Evolutionary conservation across 2,797 vertebrate species (phyloP).

Genomic region (Acestrorhynchus altus): DNA sequence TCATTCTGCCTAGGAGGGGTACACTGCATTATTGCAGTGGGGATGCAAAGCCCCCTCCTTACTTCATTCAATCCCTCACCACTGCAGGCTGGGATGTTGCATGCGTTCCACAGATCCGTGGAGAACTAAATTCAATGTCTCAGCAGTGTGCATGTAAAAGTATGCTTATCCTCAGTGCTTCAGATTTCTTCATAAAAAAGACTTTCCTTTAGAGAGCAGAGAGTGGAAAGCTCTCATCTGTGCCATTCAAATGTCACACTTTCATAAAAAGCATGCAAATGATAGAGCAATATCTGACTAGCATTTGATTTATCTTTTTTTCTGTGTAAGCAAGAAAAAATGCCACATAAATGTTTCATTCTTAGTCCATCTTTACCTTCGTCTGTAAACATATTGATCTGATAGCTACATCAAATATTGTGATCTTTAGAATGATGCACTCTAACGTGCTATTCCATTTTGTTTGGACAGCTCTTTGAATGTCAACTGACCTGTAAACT

Average conservation of each 20-base stretch:
- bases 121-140: slow-evolving; percentile 12
- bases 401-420: background rate
- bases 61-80: slow-evolving; percentile 20
- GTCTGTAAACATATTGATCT: background rate
- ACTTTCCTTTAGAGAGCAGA: background rate
- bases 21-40: slow-evolving; percentile 21
- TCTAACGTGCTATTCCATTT: background rate
- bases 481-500: background rate
- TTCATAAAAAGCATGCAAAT: background rate
- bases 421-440: background rate
- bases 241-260: slow-evolving; percentile 10
- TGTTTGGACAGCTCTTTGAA: background rate
- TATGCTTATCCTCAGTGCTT: slow-evolving; percentile 14
- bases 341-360: background rate
- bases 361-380: background rate
- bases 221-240: slow-evolving; percentile 1
- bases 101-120: slow-evolving; percentile 18
- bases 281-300: background rate
- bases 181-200: background rate
- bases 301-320: background rate
- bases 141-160: slow-evolving; percentile 17
- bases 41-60: background rate
- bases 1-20: slow-evolving; percentile 21
- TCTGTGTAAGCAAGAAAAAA: background rate
- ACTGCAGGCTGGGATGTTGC: slow-evolving; percentile 21